Percentiles rank a stretch among this genome's conserved stretches.
These are phyloP conservation scores for Cotesia chilonis DNA, from an alignment of 1,140 invertebrate species.

Conservation along the genomic window DNA sequence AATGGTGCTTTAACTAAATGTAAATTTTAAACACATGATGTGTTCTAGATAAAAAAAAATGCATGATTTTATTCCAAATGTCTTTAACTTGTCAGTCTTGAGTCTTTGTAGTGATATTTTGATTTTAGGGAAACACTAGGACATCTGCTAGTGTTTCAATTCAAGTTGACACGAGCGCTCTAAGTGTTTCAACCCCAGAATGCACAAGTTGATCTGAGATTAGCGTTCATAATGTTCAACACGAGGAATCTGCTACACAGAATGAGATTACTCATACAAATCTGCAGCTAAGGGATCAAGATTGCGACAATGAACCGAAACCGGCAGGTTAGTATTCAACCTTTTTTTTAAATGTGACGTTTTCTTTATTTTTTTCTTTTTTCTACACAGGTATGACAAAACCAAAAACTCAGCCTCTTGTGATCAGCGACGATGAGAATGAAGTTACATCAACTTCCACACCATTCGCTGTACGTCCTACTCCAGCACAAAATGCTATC, in stretches of 20 bases:
- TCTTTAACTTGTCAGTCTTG: constrained; percentile 15
- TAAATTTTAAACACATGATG: no score
- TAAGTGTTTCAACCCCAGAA: constrained; percentile 18
- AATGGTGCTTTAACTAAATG: no score
- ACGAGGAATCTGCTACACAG: constrained; percentile 20
- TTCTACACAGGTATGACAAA: constrained; percentile 13
- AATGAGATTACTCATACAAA: constrained; percentile 19
- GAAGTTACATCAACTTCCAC: constrained; percentile 9
- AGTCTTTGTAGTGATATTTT: constrained; percentile 5
- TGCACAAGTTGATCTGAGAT: neutral
- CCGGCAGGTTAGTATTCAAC: neutral
- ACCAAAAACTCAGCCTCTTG: constrained; percentile 29
- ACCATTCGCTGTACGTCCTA: constrained; percentile 17
- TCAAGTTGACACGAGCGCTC: constrained; percentile 17
- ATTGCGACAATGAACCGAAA: constrained; percentile 2
- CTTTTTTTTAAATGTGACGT: constrained; percentile 16
- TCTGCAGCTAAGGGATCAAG: neutral
- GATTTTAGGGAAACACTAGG: constrained; percentile 25
- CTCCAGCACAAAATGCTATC: constrained; percentile 14
- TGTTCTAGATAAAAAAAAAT: no score
- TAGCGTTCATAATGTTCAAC: constrained; percentile 19
- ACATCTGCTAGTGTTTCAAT: neutral
- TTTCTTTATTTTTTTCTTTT: constrained; percentile 19
- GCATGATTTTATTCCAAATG: no score
- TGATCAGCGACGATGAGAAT: constrained; percentile 26